Conservation (phyloP, 2,113 vertebrate genomes). For the Sterrhoptilus dennistouni region DNA sequence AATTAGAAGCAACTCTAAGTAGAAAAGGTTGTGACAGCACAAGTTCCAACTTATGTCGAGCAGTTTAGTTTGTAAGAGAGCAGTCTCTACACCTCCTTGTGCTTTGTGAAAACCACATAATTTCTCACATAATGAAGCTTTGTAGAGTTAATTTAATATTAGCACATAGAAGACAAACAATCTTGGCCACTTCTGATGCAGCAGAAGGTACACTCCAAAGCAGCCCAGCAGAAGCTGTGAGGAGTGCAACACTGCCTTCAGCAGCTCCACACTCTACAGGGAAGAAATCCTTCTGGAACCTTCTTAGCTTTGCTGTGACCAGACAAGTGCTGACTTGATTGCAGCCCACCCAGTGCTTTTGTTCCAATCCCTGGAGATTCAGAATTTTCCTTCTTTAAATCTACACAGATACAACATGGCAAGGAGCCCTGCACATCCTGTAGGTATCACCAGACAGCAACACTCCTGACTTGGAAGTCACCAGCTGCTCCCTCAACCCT, state of each 20-base stretch:
- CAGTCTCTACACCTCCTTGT: background rate
- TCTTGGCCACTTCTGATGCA: background rate
- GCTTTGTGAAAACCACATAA: background rate
- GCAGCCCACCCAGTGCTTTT: background rate
- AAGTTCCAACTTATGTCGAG: background rate
- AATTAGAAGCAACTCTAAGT: background rate
- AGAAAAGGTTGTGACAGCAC: background rate
- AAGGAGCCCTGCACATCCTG: background rate
- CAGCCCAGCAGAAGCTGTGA: background rate
- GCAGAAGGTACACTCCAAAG: background rate
- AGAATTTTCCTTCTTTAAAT: background rate
- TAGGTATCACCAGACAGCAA: background rate
- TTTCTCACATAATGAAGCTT: background rate
- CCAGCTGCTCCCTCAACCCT: background rate
- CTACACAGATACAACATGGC: fast-evolving
- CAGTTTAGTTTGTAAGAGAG: background rate
- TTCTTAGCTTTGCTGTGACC: background rate
- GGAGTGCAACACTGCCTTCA: background rate
- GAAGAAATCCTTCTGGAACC: background rate
- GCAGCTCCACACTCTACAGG: background rate
- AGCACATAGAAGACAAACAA: background rate
- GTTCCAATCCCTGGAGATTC: background rate
- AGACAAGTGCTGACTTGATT: fast-evolving
- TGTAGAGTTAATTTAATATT: no score
- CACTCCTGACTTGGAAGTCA: background rate